Base-by-base conservation (phyloP, 2,797 vertebrate genomes). In the Apogon hyalosoma region DNA sequence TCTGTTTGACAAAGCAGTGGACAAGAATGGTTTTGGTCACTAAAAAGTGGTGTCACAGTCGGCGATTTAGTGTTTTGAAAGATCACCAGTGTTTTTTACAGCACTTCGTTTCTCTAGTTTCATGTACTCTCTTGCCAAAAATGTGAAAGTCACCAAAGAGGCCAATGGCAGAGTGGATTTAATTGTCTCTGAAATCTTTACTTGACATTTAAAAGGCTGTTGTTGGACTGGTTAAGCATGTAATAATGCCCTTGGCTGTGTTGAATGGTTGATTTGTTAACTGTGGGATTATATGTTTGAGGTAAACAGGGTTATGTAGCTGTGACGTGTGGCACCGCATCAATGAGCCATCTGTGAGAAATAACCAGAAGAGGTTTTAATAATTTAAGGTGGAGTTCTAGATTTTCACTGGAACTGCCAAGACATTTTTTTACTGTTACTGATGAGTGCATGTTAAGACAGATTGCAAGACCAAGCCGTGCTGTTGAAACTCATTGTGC, bases 41-140 rank as follows among this genome's bases (percentile, higher is more conserved):
- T 53, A 72, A 48, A 52, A 31, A 46, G 36, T 8, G 3, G 41
- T 41, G 52, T 64, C 62, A 49, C 47, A 3, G 63, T 49, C 16
- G 11, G 77, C 38, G 70, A 90, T 85, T 87, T 87, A 88, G 11
- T 61, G 63, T 24, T 59, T 19, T 59, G n/a, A 89, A 90, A 88
- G 88, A 89, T 89, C 88, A 88, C n/a, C 18, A 4, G 63, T 65
- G 63, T 76, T 73, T 82, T 73, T 83, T 59, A 60, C 60, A 54
- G 45, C 13, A 7, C 55, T 56, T 50, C 8, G 82, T 89, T 50
- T 87, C 81, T 73, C 64, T 62, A 84, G 89, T 85, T 81, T 70
- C 60, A 0, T 24, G 40, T 13, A 8, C 31, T 33, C 40, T 11
- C 12, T 24, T 58, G 63, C 69, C 83, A 88, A 84, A 82, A 88